phyloP scores from a whole-genome alignment of 2,888 invertebrate genomes.

The Drosophila kambysellisi region DNA sequence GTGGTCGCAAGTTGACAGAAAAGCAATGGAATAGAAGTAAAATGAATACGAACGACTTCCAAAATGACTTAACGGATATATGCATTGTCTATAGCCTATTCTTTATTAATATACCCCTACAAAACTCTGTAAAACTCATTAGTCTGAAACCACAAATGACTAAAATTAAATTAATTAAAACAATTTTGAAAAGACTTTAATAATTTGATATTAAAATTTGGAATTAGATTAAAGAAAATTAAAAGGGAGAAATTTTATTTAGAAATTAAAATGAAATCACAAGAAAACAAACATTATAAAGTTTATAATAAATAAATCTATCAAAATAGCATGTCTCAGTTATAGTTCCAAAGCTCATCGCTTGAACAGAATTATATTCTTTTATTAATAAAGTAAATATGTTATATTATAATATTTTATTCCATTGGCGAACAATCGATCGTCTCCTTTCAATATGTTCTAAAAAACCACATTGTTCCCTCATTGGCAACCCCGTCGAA shows the following conservation, averaged over 20 bases:
- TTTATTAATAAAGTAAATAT: background rate
- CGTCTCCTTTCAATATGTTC: background rate
- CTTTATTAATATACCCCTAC: background rate
- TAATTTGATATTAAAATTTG: background rate
- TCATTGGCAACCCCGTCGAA: conserved; percentile 24
- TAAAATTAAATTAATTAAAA: background rate
- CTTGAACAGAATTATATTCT: background rate
- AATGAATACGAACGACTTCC: background rate
- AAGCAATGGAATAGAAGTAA: background rate
- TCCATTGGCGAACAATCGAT: background rate
- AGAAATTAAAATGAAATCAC: background rate
- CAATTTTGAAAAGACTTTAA: background rate
- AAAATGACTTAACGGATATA: background rate
- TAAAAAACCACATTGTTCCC: conserved; percentile 36
- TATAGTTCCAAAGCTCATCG: background rate
- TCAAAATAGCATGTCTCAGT: background rate
- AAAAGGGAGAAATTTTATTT: background rate
- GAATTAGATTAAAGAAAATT: background rate
- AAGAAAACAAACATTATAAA: background rate
- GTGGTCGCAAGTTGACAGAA: background rate
- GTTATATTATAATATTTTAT: no score
- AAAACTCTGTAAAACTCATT: background rate
- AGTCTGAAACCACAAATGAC: no score
- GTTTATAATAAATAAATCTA: background rate
- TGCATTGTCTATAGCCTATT: background rate